Base-by-base conservation (phyloP, 2,888 invertebrate species). In the Aleiodes alternator region DNA sequence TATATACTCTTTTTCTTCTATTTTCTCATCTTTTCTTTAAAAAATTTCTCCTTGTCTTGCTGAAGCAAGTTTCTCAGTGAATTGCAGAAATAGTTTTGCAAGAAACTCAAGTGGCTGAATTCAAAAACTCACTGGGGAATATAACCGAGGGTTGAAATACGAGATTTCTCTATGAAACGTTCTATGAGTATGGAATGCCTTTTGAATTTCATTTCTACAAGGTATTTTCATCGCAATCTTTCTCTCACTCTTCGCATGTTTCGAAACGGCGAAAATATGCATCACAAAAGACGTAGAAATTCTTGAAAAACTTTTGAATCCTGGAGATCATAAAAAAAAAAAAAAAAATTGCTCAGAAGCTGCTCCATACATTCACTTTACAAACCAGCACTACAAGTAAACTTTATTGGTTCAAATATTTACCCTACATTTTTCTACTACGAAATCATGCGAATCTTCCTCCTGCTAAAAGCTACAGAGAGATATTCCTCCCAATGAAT, bases 291-390 rank as follows among this genome's bases (percentile, higher is more conserved):
- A 64, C 61, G 50, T 48, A 61, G 50, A 43, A 64, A 64, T 64
- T 64, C 64, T 48, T 48, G 23, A 11, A 48, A n/a, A 16, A 64
- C 43, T 64, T 64, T 48, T 16, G 29, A 71, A 48, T n/a, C 7
- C 56, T 53, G 16, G 57, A n/a, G 59, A 61, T 75, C 74, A 50
- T n/a, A 48, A 55, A 34, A 23, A 64, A 64, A 64, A 64, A 64
- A 64, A 61, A 34, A 16, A 61, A 61, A 61, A 43, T 61, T 38
- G 48, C 23, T 3, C 64, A 43, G 43, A 43, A 56, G 70, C 43
- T 69, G 71, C 77, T 79, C 59, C 73, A 77, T 77, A 76, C 73
- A 77, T 79, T 72, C 57, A 64, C 68, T 73, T 31, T 72, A 57
- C 55, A 50, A 34, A 50, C 69, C 56, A 43, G 14, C 38, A 66